phyloP scores from a whole-genome alignment of 1,140 invertebrate genomes.

The Bilobella aurantiaca region DNA sequence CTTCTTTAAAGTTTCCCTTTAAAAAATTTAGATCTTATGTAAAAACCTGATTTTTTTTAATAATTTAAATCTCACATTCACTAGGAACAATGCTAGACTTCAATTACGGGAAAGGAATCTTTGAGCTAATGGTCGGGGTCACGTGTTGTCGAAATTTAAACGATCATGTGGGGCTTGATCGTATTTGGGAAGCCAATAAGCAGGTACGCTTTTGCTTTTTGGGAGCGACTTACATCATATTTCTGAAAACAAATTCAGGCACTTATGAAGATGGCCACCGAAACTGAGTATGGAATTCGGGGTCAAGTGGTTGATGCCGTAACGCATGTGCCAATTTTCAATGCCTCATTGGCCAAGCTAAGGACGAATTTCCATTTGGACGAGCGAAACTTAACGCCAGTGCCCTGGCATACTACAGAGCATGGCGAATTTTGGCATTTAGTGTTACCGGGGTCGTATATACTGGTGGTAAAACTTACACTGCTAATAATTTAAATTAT shows the following conservation, averaged over 20 bases:
- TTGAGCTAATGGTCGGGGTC: slow-evolving; percentile 28
- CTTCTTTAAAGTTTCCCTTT: too few relatives aligned
- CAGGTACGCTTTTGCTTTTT: not conserved
- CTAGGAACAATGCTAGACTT: slow-evolving; percentile 34
- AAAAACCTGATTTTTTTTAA: too few relatives aligned
- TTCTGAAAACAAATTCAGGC: slow-evolving; percentile 10
- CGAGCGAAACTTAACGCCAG: not conserved
- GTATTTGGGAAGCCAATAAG: slow-evolving; percentile 17
- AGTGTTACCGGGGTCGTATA: slow-evolving; percentile 41
- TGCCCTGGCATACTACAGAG: slow-evolving; percentile 26
- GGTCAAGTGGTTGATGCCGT: slow-evolving; percentile 24
- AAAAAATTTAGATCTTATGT: too few relatives aligned
- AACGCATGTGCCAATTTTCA: slow-evolving; percentile 11
- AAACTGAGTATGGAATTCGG: slow-evolving; percentile 20
- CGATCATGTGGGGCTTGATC: slow-evolving; percentile 8
- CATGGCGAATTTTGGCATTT: slow-evolving; percentile 43
- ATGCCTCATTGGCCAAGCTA: slow-evolving; percentile 7
- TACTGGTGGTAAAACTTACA: slow-evolving; percentile 33
- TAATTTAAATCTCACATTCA: too few relatives aligned
- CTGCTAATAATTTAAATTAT: not conserved
- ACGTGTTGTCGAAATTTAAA: slow-evolving; percentile 30
- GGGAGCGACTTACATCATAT: not conserved
- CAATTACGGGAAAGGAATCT: slow-evolving; percentile 25
- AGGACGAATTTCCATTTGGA: slow-evolving; percentile 1
- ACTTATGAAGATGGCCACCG: slow-evolving; percentile 17